phyloP scores from a whole-genome alignment of 2,113 vertebrate species.

The Crotophaga sulcirostris region DNA sequence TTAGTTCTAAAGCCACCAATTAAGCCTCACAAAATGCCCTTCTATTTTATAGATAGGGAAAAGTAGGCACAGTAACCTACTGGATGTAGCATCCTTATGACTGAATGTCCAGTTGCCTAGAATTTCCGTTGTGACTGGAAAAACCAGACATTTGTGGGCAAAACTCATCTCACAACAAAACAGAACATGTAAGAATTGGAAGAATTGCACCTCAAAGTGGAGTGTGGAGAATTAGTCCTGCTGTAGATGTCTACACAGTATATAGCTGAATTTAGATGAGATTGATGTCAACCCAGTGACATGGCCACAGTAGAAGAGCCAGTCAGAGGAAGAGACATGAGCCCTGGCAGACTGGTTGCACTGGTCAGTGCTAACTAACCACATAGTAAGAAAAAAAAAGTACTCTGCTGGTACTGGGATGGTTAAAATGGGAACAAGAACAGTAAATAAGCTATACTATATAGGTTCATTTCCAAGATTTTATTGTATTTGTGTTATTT shows the following conservation, averaged over 20 bases:
- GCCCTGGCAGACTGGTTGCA: not conserved
- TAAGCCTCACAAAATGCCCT: not conserved
- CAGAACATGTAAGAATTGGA: not conserved
- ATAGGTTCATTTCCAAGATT: not conserved
- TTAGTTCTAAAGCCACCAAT: not conserved
- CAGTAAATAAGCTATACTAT: not conserved
- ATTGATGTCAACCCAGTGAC: not conserved
- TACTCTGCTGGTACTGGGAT: not conserved
- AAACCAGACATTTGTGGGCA: not conserved
- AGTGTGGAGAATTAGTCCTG: not conserved
- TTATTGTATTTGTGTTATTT: not conserved
- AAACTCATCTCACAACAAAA: not conserved
- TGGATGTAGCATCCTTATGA: not conserved
- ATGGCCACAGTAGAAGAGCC: not conserved
- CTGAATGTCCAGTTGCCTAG: not conserved
- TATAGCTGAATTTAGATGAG: not conserved
- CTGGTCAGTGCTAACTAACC: not conserved
- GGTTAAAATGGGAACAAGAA: not conserved
- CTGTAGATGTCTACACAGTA: not conserved
- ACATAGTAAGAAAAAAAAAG: not conserved
- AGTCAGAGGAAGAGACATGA: not conserved
- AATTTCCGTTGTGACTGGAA: not conserved
- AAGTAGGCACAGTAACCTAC: not conserved
- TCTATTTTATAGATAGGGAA: not conserved
- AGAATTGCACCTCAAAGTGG: not conserved